Conservation (phyloP, 2,113 vertebrate species). For the Bubo bubo region DNA sequence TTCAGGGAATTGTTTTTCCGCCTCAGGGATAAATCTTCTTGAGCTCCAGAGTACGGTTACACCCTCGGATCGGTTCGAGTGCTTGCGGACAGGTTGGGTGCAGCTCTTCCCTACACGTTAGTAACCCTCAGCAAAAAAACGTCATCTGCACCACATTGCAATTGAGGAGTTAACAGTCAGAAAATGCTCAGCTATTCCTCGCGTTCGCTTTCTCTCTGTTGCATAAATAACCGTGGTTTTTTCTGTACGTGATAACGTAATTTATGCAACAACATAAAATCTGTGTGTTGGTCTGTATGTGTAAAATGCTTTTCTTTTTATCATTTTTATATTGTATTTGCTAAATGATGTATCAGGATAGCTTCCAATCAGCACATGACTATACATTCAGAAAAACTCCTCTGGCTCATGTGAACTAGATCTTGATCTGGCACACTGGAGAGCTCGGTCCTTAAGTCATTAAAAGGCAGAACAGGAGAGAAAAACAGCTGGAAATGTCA, state of each 20-base stretch:
- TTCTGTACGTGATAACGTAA: not conserved
- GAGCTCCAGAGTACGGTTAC: not conserved
- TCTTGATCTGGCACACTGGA: not conserved
- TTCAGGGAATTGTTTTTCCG: slow-evolving; percentile 25
- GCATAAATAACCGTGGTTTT: not conserved
- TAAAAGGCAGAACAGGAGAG: not conserved
- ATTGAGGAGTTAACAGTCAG: slow-evolving; percentile 12
- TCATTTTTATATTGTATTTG: not conserved
- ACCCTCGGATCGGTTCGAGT: not conserved
- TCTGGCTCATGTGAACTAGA: slow-evolving; percentile 18
- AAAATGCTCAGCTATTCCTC: not conserved
- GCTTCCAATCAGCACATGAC: not conserved
- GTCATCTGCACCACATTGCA: not conserved
- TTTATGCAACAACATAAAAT: not conserved
- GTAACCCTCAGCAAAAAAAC: not conserved
- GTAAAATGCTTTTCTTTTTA: not conserved
- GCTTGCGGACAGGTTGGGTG: not conserved
- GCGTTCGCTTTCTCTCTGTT: not conserved
- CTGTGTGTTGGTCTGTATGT: not conserved
- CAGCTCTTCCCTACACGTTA: not conserved
- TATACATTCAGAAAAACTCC: not conserved
- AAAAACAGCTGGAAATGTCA: not conserved
- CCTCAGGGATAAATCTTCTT: slow-evolving; percentile 20
- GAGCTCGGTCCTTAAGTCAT: not conserved
- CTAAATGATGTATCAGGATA: not conserved